Percentiles rank a stretch among this genome's conserved stretches.
phyloP scores from a whole-genome alignment of 2,797 vertebrate species.

The Epinephelus awoara region DNA sequence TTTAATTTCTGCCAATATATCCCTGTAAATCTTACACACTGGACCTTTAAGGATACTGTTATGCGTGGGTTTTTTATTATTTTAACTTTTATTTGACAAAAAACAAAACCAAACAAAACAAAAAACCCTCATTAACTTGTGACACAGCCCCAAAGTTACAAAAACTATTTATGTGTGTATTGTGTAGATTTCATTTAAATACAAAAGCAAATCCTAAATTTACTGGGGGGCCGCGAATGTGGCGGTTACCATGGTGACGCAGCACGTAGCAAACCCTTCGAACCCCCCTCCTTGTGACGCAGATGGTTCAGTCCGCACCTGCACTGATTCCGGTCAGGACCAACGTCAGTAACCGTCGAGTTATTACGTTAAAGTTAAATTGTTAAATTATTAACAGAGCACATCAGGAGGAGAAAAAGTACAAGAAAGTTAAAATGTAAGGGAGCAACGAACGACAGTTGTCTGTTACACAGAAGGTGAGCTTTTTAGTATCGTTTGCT shows the following conservation, averaged over 20 bases:
- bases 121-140: too few relatives aligned
- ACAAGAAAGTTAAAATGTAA: too few relatives aligned
- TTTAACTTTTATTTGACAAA: too few relatives aligned
- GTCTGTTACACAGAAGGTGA: neutral
- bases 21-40: too few relatives aligned
- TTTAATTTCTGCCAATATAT: too few relatives aligned
- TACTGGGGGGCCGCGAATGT: too few relatives aligned
- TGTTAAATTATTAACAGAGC: neutral
- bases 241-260: neutral
- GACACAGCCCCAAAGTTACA: too few relatives aligned
- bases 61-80: too few relatives aligned
- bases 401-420: too few relatives aligned
- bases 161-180: neutral
- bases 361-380: fast-evolving
- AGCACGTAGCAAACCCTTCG: too few relatives aligned
- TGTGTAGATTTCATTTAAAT: neutral
- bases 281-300: neutral
- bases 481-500: neutral
- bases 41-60: too few relatives aligned
- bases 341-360: neutral
- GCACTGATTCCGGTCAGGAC: fast-evolving
- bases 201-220: neutral
- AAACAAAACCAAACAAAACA: too few relatives aligned
- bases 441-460: neutral
- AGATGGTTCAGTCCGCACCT: slow-evolving; percentile 6